These are phyloP conservation scores for Grus americana DNA, from an alignment of 2,113 vertebrate species.

Conservation along the genomic window DNA sequence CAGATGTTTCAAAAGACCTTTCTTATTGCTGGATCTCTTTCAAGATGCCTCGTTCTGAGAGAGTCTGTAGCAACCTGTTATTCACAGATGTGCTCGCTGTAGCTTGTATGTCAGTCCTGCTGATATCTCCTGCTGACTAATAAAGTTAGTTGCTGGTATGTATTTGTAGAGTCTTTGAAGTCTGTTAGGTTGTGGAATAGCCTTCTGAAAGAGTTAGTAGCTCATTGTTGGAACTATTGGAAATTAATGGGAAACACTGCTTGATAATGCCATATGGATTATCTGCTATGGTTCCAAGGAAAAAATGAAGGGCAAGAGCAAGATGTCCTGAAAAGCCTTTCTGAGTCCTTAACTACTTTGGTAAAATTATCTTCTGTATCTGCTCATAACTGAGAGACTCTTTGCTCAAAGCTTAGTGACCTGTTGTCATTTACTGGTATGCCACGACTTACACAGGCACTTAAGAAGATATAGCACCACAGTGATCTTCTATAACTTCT, in stretches of 20 bases:
- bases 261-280: neutral
- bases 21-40: neutral
- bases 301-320: neutral
- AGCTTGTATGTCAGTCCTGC: constrained; percentile 37
- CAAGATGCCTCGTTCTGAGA: constrained; percentile 2
- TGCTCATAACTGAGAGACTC: neutral
- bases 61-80: neutral
- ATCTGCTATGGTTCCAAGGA: neutral
- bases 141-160: constrained; percentile 31
- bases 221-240: neutral
- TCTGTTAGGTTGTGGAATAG: neutral
- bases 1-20: neutral
- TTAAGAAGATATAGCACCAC: neutral
- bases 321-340: neutral
- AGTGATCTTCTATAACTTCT: neutral
- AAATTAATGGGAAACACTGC: constrained; percentile 1
- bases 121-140: constrained; percentile 46
- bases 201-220: neutral
- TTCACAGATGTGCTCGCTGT: constrained; percentile 48
- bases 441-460: neutral
- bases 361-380: neutral
- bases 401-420: neutral
- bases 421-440: neutral
- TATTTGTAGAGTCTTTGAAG: constrained; percentile 45
- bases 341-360: neutral